Conservation (phyloP, 1,140 invertebrate species). For the Heliconius eleuchia region DNA sequence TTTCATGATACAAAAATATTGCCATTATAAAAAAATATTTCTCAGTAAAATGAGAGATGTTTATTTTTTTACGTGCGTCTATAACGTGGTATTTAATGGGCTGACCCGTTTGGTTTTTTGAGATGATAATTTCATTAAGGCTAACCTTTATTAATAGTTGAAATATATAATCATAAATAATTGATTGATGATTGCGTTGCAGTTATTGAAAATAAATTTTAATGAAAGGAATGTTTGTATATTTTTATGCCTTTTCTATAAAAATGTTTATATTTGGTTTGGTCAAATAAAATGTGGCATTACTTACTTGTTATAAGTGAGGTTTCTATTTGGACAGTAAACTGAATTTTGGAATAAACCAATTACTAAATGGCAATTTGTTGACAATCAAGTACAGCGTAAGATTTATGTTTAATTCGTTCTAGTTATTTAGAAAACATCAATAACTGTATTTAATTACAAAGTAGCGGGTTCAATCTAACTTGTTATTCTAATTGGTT, state of each 20-base stretch:
- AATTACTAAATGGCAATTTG: neutral
- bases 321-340: too few species aligned
- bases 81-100: neutral
- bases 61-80: slow-evolving; percentile 1
- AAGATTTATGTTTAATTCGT: neutral
- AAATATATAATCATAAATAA: neutral
- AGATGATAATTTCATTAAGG: neutral
- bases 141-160: neutral
- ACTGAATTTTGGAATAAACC: too few species aligned
- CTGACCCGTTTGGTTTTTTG: neutral
- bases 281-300: too few species aligned
- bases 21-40: neutral
- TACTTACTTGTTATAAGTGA: too few species aligned
- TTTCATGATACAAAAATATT: neutral
- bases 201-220: neutral
- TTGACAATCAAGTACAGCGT: too few species aligned
- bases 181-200: neutral
- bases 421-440: neutral
- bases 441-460: neutral
- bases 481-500: neutral
- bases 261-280: too few species aligned
- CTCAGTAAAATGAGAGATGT: neutral
- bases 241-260: too few species aligned
- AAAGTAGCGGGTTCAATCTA: neutral
- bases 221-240: neutral